Evolutionary conservation across 2,888 invertebrate species (phyloP).

Genomic region (Acanthacorydalis orientalis): DNA sequence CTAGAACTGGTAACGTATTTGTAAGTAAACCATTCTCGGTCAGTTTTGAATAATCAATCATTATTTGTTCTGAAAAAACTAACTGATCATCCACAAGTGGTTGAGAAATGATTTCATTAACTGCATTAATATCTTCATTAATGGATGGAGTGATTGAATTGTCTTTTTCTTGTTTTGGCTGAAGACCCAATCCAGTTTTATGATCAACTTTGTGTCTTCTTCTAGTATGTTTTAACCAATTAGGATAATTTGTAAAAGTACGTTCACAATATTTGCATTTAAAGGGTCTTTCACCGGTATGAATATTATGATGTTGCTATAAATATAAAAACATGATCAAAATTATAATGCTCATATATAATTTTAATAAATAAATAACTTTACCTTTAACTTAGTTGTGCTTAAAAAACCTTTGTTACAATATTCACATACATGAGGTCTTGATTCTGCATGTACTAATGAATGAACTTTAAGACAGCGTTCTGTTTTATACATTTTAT

Average conservation of each 20-base stretch:
- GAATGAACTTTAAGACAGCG: slow-evolving; percentile 37
- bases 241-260: slow-evolving; percentile 36
- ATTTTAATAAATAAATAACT: neutral
- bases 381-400: slow-evolving; percentile 34
- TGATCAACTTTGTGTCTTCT: slow-evolving; percentile 32
- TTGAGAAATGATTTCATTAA: no score
- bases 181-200: slow-evolving; percentile 20
- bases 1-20: neutral
- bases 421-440: slow-evolving; percentile 34
- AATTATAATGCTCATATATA: neutral
- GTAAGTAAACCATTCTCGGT: neutral
- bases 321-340: slow-evolving; percentile 12
- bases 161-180: slow-evolving; percentile 13
- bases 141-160: slow-evolving; percentile 4
- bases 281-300: slow-evolving; percentile 36
- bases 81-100: no score
- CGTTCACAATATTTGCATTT: slow-evolving; percentile 36
- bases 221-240: slow-evolving; percentile 39
- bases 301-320: slow-evolving; percentile 37
- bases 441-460: slow-evolving; percentile 32
- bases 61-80: neutral
- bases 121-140: no score
- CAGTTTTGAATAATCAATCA: slow-evolving; percentile 1
- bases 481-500: slow-evolving; percentile 37
- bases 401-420: slow-evolving; percentile 38